Conservation (phyloP, 64 coral and sea anemone genomes). For the Pocillopora damicornis region DNA sequence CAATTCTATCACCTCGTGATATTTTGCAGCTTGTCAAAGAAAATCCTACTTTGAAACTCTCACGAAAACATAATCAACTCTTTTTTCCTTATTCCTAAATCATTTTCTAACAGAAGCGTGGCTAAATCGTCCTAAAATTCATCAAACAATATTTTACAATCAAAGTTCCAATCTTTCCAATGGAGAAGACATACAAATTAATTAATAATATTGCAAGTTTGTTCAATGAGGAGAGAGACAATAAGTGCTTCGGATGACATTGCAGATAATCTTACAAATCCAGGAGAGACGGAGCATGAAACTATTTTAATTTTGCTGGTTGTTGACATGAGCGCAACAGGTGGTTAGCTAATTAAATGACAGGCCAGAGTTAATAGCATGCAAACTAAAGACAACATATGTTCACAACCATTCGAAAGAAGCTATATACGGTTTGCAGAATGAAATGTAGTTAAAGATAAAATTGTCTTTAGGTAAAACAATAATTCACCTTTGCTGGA, state of each 20-base stretch:
- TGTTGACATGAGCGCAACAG: background rate
- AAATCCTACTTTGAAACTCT: no score
- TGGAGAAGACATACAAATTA: background rate
- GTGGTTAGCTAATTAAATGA: background rate
- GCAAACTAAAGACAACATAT: background rate
- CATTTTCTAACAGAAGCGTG: no score
- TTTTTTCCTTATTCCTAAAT: no score
- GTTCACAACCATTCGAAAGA: background rate
- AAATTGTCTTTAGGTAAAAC: background rate
- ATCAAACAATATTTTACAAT: no score
- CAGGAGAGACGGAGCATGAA: background rate
- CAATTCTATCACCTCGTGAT: no score
- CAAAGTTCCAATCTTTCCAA: background rate
- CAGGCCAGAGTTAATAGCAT: background rate
- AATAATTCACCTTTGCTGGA: background rate
- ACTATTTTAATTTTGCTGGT: background rate
- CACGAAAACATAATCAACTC: no score
- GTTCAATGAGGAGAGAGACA: background rate
- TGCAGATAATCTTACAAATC: background rate
- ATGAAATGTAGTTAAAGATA: background rate
- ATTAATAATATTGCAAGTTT: slow-evolving; percentile 3
- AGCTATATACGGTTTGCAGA: background rate
- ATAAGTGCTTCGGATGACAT: background rate
- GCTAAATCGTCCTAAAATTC: no score
- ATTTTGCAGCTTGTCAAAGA: no score